Conservation (phyloP, 2,113 vertebrate species). For the Sinocyclocheilus maitianheensis region DNA sequence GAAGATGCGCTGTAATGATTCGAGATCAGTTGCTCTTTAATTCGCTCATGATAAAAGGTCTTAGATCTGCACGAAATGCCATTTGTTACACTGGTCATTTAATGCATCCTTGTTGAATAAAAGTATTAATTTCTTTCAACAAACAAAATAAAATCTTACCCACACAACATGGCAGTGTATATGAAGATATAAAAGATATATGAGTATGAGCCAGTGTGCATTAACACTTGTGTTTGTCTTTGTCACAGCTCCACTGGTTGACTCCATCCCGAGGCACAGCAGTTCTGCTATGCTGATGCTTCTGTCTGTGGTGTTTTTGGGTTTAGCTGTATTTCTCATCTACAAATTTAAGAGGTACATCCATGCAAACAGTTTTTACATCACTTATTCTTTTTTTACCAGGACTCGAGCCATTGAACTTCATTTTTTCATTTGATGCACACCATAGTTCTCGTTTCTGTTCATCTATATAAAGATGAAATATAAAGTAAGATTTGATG, state of each 20-base stretch:
- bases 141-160: too few relatives aligned
- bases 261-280: conserved; percentile 89
- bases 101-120: too few relatives aligned
- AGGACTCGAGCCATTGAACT: not conserved
- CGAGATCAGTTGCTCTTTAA: not conserved
- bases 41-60: too few relatives aligned
- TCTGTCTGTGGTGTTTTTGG: conserved; percentile 90
- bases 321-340: conserved; percentile 94
- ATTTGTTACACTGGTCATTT: too few relatives aligned
- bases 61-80: too few relatives aligned
- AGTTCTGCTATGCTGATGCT: conserved; percentile 97
- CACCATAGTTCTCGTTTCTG: not conserved
- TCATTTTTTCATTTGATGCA: not conserved
- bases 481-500: conserved; percentile 19
- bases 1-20: not conserved
- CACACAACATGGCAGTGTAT: not conserved
- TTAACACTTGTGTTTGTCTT: conserved; percentile 12
- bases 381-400: not conserved
- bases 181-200: not conserved
- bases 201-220: not conserved
- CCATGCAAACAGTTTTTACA: not conserved
- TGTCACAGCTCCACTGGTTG: conserved; percentile 88
- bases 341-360: conserved; percentile 98
- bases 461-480: not conserved
- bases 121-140: too few relatives aligned